phyloP scores from a whole-genome alignment of 2,888 invertebrate species.

The Trimorus sp. region DNA sequence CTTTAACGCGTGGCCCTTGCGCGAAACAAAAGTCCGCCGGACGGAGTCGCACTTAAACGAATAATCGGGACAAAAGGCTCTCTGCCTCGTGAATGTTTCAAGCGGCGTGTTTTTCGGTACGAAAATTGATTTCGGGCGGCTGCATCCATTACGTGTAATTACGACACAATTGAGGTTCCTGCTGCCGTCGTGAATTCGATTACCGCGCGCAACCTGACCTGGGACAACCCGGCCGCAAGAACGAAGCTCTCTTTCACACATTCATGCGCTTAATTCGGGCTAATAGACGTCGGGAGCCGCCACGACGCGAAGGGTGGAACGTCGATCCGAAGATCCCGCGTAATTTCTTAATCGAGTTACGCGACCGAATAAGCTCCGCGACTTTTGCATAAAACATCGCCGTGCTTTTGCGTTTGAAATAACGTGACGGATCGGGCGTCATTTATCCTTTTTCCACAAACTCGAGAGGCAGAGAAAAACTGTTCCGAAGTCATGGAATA shows the following conservation, averaged over 20 bases:
- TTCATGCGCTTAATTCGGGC: slow-evolving; percentile 71
- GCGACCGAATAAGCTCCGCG: slow-evolving; percentile 28
- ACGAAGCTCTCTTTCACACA: slow-evolving; percentile 53
- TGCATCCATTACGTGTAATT: slow-evolving; percentile 58
- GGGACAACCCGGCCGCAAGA: slow-evolving; percentile 61
- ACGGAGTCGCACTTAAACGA: slow-evolving; percentile 22
- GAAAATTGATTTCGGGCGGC: slow-evolving; percentile 40
- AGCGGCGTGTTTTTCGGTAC: slow-evolving; percentile 27
- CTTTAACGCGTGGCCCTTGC: slow-evolving; percentile 40
- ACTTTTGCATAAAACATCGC: slow-evolving; percentile 53
- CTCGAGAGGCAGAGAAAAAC: too few relatives aligned
- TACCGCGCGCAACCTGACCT: slow-evolving; percentile 60
- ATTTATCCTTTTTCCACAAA: too few relatives aligned
- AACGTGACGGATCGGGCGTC: slow-evolving; percentile 6
- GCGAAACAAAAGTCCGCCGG: neutral
- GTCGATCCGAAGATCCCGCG: slow-evolving; percentile 53
- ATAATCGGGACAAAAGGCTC: slow-evolving; percentile 22
- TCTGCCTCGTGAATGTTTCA: slow-evolving; percentile 35
- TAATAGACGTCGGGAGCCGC: slow-evolving; percentile 70
- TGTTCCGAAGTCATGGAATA: too few relatives aligned
- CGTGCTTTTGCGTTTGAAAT: neutral
- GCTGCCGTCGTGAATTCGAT: slow-evolving; percentile 62
- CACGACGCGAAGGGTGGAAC: slow-evolving; percentile 44
- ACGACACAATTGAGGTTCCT: slow-evolving; percentile 56
- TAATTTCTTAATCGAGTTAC: slow-evolving; percentile 58